phyloP scores from a whole-genome alignment of 37 sponge, comb jelly and placozoan species.

The Agelas oroides region DNA sequence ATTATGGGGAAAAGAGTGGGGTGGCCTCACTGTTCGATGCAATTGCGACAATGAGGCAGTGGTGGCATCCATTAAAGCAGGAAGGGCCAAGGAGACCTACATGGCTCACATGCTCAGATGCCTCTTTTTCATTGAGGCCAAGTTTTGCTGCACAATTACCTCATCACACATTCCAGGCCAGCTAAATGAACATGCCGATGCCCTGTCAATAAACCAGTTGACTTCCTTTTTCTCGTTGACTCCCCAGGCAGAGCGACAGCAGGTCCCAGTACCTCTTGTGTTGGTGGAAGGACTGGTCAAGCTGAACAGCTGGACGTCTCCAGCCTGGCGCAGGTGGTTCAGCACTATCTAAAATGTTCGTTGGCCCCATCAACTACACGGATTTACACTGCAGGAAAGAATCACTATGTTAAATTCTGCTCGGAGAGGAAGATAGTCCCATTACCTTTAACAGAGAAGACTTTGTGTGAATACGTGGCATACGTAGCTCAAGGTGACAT shows the following conservation, averaged over 20 bases:
- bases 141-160: too few species aligned
- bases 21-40: too few species aligned
- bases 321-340: slow-evolving; percentile 24
- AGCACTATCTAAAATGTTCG: neutral
- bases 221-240: neutral
- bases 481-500: neutral
- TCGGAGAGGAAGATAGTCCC: neutral
- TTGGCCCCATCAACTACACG: slow-evolving; percentile 20
- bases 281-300: slow-evolving; percentile 8
- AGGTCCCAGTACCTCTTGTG: neutral
- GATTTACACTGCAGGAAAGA: slow-evolving; percentile 21
- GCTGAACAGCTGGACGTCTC: slow-evolving; percentile 20
- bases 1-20: too few species aligned
- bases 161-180: too few species aligned
- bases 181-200: too few species aligned
- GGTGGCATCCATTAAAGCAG: too few species aligned
- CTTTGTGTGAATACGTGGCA: slow-evolving; percentile 7
- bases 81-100: too few species aligned
- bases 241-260: slow-evolving; percentile 1
- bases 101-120: too few species aligned
- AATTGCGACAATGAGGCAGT: too few species aligned
- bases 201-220: slow-evolving; percentile 12
- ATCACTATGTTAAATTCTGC: slow-evolving; percentile 15
- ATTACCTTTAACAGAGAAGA: neutral
- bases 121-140: too few species aligned